Base-by-base conservation (phyloP, 2,113 vertebrate species). In the Pelobates fuscus region DNA sequence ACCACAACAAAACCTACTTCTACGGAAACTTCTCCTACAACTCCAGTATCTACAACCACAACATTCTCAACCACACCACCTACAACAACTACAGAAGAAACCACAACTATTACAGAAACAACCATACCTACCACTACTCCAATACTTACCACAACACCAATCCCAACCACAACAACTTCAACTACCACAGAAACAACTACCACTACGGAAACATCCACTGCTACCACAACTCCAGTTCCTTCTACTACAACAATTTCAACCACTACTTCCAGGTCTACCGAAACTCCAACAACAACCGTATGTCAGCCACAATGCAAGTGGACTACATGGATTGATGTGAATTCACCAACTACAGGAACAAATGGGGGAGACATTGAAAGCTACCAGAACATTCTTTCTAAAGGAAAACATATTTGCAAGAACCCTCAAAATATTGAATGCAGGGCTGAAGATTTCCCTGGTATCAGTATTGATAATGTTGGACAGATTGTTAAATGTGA, bases 351-450 rank as follows among this genome's bases (percentile, higher is more conserved):
- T 1, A 10, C n/a, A 7, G 46, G 49, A 12, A 32, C 21, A 43
- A 8, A 37, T 23, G 32, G 32, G 24, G 62, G 62, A 43, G 55
- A 60, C 12, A 21, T 2, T 20, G 37, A 25, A 10, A 21, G 32
- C n/a, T 43, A 8, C 20, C 2, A 15, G 17, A 30, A 8, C 6
- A 60, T 15, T 14, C 23, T 6, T 0, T 11, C 37, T 30, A 8
- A 21, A 15, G 70, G 2, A 26, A 1, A 29, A 25, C 11, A 6
- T 57, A 25, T 26, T 11, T 72, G 90, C 5, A 41, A 77, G 2
- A 70, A 64, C 1, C 90, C 89, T 0, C 66, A 23, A 37, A 29
- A 79, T 20, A 85, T 92, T 2, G 8, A 89, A 25, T 92, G 90
- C 69, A 80, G 77, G 70, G 86, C 84, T 0, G 67, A 82, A 18